These are phyloP conservation scores for Phocoena phocoena DNA, from an alignment of 2,113 vertebrate species.

Conservation along the genomic window DNA sequence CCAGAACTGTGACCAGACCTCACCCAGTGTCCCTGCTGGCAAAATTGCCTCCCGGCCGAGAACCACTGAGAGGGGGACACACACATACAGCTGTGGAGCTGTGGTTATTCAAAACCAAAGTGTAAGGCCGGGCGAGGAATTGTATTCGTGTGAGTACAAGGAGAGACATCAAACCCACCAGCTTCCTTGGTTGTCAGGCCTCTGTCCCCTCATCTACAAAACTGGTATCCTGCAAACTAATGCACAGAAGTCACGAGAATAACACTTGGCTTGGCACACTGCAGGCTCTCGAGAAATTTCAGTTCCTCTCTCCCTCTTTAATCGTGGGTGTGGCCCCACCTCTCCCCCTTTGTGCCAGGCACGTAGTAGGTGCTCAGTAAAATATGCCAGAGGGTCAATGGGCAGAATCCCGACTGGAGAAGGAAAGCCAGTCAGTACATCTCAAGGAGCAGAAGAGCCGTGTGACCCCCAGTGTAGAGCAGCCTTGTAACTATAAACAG, in stretches of 20 bases:
- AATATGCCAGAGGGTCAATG: fast-evolving
- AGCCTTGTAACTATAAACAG: neutral
- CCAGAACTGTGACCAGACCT: neutral
- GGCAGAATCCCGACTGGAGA: too few relatives aligned
- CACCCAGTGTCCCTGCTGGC: neutral
- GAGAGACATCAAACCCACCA: fast-evolving
- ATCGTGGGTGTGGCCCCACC: neutral
- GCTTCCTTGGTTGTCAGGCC: fast-evolving
- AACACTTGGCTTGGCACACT: too few relatives aligned
- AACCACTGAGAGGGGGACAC: neutral
- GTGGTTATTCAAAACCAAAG: neutral
- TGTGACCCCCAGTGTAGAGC: too few relatives aligned
- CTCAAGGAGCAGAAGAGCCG: neutral
- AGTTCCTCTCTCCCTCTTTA: neutral
- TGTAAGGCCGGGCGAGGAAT: fast-evolving
- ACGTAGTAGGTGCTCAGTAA: fast-evolving
- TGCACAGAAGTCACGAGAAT: too few relatives aligned
- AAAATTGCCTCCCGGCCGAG: too few relatives aligned
- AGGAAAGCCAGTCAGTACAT: fast-evolving
- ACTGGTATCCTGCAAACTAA: too few relatives aligned
- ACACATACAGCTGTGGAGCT: fast-evolving
- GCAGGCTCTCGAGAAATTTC: fast-evolving
- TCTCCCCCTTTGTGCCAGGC: fast-evolving
- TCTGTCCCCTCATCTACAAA: neutral
- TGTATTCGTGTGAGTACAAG: neutral